Evolutionary conservation across 2,888 invertebrate species (phyloP), one percentile per base, ranked within the genome.

Genomic region (Microctonus brassicae): DNA sequence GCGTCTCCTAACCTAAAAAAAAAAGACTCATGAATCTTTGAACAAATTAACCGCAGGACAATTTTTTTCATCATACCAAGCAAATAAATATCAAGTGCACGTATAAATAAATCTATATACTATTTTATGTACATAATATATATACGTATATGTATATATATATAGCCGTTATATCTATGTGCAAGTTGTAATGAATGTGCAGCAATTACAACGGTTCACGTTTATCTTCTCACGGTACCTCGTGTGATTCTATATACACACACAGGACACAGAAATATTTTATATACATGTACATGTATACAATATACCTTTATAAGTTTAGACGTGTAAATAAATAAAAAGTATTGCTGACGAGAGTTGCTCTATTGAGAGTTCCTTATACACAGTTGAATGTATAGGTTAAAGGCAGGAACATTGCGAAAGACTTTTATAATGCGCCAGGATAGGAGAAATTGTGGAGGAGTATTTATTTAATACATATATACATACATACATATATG

Each of bases 361-460:
- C 33, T 62, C 60, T 29, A 29, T 55, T 55, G 55, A 29, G 29
- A 5, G 3, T 29, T 29, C 3, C 7, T 29, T 29, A 29, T 29
- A 29, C 7, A n/a, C 52, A 52, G 24, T 20, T 22, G 11, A 71
- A 57, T 62, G 69, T 64, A 53, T 34, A n/a, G n/a, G n/a, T 52
- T 61, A 60, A 70, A 67, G 75, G 65, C n/a, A n/a, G n/a, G n/a
- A n/a, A n/a, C n/a, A n/a, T 77, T 77, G 74, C 72, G 77, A 75
- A 74, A 77, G 75, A 75, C 71, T 66, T 74, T 75, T 74, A 75
- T 70, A 68, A 69, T 69, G 20, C 17, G 7, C 33, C 7, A 34
- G 60, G 72, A 58, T 64, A 72, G 73, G 29, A 66, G 47, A 71
- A 70, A 72, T 29, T n/a, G n/a, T n/a, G n/a, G n/a, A n/a, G n/a